Evolutionary conservation across 2,888 invertebrate species (phyloP).

Genomic region (Physocephala rufipes): DNA sequence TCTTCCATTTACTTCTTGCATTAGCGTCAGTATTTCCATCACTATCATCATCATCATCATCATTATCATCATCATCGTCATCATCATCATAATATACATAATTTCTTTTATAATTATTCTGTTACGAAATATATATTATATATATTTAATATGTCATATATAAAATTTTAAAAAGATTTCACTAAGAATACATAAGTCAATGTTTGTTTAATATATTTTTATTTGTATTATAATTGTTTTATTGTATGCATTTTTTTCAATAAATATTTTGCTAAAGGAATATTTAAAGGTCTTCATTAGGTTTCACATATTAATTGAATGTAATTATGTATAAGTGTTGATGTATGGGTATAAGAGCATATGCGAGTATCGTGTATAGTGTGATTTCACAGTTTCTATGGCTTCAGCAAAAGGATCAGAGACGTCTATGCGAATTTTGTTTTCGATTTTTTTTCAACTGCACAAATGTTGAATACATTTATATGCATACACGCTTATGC

Average conservation of each 20-base stretch:
- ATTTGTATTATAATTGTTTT: constrained; percentile 41
- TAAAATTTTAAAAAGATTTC: constrained; percentile 52
- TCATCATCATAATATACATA: constrained; percentile 43
- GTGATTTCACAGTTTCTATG: background rate
- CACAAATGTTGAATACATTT: too few relatives aligned
- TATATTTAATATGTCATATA: constrained; percentile 47
- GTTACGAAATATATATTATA: constrained; percentile 42
- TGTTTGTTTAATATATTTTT: constrained; percentile 40
- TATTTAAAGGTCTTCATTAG: constrained; percentile 58
- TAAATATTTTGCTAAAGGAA: constrained; percentile 66
- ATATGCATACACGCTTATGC: background rate
- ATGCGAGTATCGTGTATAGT: background rate
- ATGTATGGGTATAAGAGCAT: background rate
- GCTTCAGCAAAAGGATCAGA: background rate
- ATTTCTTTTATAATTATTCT: constrained; percentile 35
- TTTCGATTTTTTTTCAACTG: too few relatives aligned
- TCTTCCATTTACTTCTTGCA: constrained; percentile 49
- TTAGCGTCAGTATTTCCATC: too few relatives aligned
- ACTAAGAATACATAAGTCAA: constrained; percentile 43
- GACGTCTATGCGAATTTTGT: too few relatives aligned
- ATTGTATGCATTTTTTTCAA: constrained; percentile 46
- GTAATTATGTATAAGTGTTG: constrained; percentile 14
- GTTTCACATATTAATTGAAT: constrained; percentile 39
- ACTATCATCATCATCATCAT: too few relatives aligned
- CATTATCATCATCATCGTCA: too few relatives aligned